Evolutionary conservation across 2,797 vertebrate species (phyloP), one percentile per base, ranked within the genome.

Genomic region (Neosilurus mollespiculum): DNA sequence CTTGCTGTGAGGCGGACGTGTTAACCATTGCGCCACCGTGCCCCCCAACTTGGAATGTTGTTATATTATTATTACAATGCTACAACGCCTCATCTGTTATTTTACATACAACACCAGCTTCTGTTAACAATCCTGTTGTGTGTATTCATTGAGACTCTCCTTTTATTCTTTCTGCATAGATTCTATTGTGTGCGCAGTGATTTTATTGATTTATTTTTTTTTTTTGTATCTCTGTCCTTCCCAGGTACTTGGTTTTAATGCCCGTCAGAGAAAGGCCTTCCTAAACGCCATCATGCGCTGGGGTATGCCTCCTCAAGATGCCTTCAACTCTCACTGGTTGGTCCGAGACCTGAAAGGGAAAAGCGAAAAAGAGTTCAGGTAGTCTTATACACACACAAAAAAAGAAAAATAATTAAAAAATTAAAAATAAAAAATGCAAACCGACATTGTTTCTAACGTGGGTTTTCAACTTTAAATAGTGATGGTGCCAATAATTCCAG

Each of bases 281-380:
- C 92, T 99, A 75, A 99, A 99, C 0, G 98, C 98, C 83, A 99
- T 99, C 92, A 99, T 99, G 98, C 97, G 98, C 85, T 99, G 98
- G 97, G 98, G 98, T 14, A 99, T 99, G 98, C 98, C 98, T 0
- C 98, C 98, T 9, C 98, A 99, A 92, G 98, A 99, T 0, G 98
- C 98, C 81, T 99, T 99, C 94, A 99, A 98, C 93, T 99, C 98
- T 16, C 97, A 99, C 80, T 99, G 98, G 98, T 95, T 99, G 86
- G 98, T 99, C 62, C 91, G 98, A 62, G 98, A 99, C 89, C 95
- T 99, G 78, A 94, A 97, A 1, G 98, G 98, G 53, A 99, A 99
- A 91, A 99, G 96, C 0, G 98, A 99, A 92, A 98, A 98, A n/a
- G 98, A 99, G 89, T 99, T 99, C 89, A 96, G 98, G 98, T 99